Evolutionary conservation across 2,888 invertebrate species (phyloP), one percentile per base, ranked within the genome.

Genomic region (Eilema griseolum): DNA sequence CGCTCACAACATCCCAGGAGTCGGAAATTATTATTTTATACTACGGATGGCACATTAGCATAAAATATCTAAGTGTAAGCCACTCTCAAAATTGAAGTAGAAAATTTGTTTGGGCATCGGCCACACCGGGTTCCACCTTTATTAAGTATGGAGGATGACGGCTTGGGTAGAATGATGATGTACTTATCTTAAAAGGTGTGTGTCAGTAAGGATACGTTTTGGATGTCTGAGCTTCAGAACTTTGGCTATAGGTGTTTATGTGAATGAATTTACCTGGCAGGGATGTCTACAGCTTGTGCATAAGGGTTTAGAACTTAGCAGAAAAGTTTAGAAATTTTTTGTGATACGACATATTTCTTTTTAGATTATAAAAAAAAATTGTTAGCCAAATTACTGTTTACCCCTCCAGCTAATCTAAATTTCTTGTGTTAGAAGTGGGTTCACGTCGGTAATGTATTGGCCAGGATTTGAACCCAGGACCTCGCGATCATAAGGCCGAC

Each of bases 1-100:
- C 66, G 62, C 60, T 82, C 78, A 68, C 78, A 79, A 77, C 78
- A 74, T 85, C 81, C 78, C 76, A 71, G 75, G 77, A 83, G 85
- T 83, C 62, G 80, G 79, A 75, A 86, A 88, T 91, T 90, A 91
- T 91, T 90, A 91, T 91, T 91, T 91, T 86, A 91, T 87, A 88
- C 82, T 84, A 81, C 84, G 84, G 86, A 85, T 86, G 80, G 84
- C 63, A 80, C 83, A 90, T 92, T 91, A 92, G 86, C 91, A 91
- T 92, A 91, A 92, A 90, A 88, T 88, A 89, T 86, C 83, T 75
- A 78, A 85, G 85, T 79, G 66, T 72, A 75, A 73, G 78, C 79
- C 85, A 86, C 86, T 88, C 80, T 76, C 80, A 79, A 87, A 88
- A 90, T 87, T 89, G 86, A 81, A 80, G 81, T 78, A 75, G 79